Evolutionary conservation across 1,140 invertebrate genomes (phyloP).

Genomic region (Phymastichus coffea): DNA sequence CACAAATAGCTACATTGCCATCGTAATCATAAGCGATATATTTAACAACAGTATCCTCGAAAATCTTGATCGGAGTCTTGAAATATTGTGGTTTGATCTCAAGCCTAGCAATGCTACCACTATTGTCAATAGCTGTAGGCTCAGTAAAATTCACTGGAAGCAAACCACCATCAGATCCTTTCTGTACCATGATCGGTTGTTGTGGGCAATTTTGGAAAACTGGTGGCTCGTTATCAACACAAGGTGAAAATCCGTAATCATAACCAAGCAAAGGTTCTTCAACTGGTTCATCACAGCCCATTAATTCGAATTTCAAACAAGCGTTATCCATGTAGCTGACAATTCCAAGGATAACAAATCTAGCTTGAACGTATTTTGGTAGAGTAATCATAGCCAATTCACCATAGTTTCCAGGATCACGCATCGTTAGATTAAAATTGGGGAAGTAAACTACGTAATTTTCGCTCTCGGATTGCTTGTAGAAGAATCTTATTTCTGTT

Average conservation of each 20-base stretch:
- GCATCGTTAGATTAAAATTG: constrained; percentile 90
- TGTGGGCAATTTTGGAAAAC: constrained; percentile 95
- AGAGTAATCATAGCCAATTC: constrained; percentile 94
- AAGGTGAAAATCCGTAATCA: constrained; percentile 91
- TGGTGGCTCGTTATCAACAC: constrained; percentile 94
- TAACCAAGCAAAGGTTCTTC: constrained; percentile 83
- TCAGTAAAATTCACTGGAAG: constrained; percentile 90
- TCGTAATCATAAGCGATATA: constrained; percentile 96
- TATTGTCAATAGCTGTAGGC: constrained; percentile 90
- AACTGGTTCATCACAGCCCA: constrained; percentile 88
- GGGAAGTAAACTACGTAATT: constrained; percentile 97
- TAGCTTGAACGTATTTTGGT: constrained; percentile 88
- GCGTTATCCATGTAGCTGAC: constrained; percentile 96
- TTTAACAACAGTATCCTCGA: constrained; percentile 89
- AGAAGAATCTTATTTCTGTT: constrained; percentile 95
- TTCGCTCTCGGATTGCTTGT: constrained; percentile 89
- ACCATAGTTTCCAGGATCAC: constrained; percentile 91
- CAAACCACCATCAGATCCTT: constrained; percentile 81
- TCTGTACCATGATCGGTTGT: constrained; percentile 86
- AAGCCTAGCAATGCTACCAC: constrained; percentile 86
- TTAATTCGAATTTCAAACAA: constrained; percentile 93
- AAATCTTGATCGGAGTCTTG: constrained; percentile 83
- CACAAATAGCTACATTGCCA: constrained; percentile 95
- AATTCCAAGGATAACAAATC: constrained; percentile 91
- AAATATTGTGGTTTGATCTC: constrained; percentile 91